Conservation (phyloP, 2,888 invertebrate genomes). For the Dorcus parallelipipedus region DNA sequence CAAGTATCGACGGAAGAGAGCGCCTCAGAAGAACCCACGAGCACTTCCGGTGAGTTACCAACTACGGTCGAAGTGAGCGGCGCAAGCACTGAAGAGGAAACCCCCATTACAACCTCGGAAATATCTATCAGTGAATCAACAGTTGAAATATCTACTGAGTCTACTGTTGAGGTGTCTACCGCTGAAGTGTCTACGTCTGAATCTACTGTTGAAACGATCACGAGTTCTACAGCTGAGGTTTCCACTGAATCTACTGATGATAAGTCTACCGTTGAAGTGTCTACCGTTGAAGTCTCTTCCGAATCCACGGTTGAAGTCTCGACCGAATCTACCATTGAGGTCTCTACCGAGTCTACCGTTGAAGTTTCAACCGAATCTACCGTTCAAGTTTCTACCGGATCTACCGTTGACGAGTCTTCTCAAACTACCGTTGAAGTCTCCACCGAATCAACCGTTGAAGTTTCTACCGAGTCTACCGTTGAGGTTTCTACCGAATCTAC, state of each 20-base stretch:
- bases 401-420: conserved; percentile 10
- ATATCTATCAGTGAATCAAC: no score
- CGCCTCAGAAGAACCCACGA: neutral
- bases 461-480: conserved; percentile 1
- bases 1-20: neutral
- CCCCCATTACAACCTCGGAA: no score
- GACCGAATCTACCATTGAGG: neutral
- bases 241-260: conserved; percentile 9
- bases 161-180: neutral
- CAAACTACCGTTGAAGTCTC: conserved; percentile 3
- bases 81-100: neutral
- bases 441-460: conserved; percentile 9
- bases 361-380: conserved; percentile 10
- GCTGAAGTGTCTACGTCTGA: neutral
- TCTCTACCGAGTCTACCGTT: conserved; percentile 1
- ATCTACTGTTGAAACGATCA: neutral
- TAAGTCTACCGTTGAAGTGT: neutral
- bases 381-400: neutral
- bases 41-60: no score
- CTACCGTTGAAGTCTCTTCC: conserved; percentile 8
- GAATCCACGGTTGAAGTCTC: conserved; percentile 12
- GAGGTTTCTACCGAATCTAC: conserved; percentile 11
- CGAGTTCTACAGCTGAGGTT: neutral
- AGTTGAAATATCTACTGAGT: neutral
- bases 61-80: neutral